phyloP scores from a whole-genome alignment of 2,888 invertebrate genomes.

The Plagodis dolabraria region DNA sequence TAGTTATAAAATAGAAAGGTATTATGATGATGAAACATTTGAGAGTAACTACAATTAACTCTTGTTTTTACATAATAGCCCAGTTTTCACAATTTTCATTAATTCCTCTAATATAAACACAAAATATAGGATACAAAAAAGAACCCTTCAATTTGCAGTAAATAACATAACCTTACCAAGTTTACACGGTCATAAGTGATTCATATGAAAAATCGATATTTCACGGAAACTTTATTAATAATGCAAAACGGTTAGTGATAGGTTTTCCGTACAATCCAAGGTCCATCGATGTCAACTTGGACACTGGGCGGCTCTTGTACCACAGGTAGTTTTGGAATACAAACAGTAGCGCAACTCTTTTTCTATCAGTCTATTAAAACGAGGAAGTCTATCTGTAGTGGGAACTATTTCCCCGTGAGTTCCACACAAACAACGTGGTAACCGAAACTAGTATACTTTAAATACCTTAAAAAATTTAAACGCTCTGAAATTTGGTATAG shows the following conservation, averaged over 20 bases:
- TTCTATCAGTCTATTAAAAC: too few relatives aligned
- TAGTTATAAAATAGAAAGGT: too few relatives aligned
- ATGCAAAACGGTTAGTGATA: slow-evolving; percentile 17
- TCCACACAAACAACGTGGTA: too few relatives aligned
- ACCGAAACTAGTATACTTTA: too few relatives aligned
- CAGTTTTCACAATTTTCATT: too few relatives aligned
- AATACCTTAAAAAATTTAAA: too few relatives aligned
- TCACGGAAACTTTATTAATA: slow-evolving; percentile 18
- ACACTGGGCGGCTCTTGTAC: not conserved
- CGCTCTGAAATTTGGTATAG: too few relatives aligned
- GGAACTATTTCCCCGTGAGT: too few relatives aligned
- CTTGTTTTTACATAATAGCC: too few relatives aligned
- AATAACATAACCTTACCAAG: not conserved
- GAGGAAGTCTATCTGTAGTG: too few relatives aligned
- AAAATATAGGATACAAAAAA: not conserved
- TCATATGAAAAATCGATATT: slow-evolving; percentile 17
- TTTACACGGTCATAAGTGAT: slow-evolving; percentile 4
- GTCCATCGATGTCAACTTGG: slow-evolving; percentile 19
- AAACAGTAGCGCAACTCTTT: not conserved
- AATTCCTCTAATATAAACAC: not conserved
- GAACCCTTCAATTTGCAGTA: not conserved
- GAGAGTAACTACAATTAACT: too few relatives aligned
- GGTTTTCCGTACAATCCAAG: slow-evolving; percentile 17
- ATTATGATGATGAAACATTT: too few relatives aligned
- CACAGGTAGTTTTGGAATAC: not conserved